Conservation (phyloP, 2,888 invertebrate genomes). For the Rhingia rostrata region DNA sequence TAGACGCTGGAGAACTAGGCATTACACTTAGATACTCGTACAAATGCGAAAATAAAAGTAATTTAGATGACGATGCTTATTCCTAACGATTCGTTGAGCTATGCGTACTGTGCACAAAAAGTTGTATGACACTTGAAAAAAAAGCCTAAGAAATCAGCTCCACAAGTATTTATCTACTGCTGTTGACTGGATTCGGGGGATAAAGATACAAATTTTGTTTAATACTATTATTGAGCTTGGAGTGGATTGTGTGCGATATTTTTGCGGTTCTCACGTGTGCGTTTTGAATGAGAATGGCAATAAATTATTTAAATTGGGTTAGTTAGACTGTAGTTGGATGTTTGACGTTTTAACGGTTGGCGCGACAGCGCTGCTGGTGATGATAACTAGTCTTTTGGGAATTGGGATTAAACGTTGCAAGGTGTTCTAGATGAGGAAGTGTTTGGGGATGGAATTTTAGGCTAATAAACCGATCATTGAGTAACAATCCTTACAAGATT, state of each 20-base stretch:
- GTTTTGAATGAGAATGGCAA: constrained; percentile 52
- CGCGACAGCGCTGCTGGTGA: background rate
- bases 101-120: background rate
- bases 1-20: constrained; percentile 51
- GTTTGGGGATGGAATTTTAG: too few relatives aligned
- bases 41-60: constrained; percentile 50
- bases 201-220: constrained; percentile 12
- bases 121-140: constrained; percentile 32
- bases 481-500: too few relatives aligned
- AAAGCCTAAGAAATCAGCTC: constrained; percentile 48
- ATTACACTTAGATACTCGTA: constrained; percentile 9
- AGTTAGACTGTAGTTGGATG: constrained; percentile 5
- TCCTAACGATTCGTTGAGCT: constrained; percentile 33
- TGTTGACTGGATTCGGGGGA: constrained; percentile 53
- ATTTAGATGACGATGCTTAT: constrained; percentile 48
- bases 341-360: background rate
- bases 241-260: constrained; percentile 27
- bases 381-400: background rate
- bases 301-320: constrained; percentile 70
- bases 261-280: constrained; percentile 39
- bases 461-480: too few relatives aligned
- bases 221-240: constrained; percentile 34
- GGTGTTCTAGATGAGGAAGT: too few relatives aligned
- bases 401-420: background rate
- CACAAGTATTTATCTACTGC: background rate